Percentiles rank a stretch among this genome's conserved stretches.
These are phyloP conservation scores for Tokudaia tokunoshimensis DNA, from an alignment of 2,797 vertebrate genomes.

Conservation along the genomic window DNA sequence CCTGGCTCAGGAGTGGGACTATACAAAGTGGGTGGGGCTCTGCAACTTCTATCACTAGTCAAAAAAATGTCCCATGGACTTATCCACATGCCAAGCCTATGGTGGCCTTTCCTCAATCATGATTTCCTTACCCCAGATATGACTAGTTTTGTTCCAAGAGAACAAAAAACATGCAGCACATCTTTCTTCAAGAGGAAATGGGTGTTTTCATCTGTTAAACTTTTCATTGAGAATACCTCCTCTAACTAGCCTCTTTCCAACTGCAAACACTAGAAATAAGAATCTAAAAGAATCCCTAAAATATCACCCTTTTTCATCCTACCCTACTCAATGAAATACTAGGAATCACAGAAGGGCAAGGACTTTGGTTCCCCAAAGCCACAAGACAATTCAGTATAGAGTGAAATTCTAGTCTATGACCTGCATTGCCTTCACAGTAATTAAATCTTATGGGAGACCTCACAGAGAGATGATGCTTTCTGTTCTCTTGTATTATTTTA, in stretches of 20 bases:
- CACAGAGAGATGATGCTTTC: constrained; percentile 56
- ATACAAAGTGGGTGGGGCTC: neutral
- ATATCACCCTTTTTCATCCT: neutral
- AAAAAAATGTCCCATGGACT: neutral
- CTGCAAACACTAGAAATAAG: constrained; percentile 21
- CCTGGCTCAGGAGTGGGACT: neutral
- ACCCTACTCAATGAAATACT: neutral
- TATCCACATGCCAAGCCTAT: neutral
- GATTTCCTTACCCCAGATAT: no score
- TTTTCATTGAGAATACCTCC: neutral
- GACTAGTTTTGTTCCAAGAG: neutral
- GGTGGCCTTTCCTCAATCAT: neutral
- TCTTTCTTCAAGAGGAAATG: neutral
- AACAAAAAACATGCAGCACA: neutral
- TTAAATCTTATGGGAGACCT: constrained; percentile 74
- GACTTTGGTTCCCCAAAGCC: neutral
- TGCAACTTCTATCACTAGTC: neutral
- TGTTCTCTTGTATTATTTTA: constrained; percentile 73
- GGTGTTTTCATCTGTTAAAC: neutral
- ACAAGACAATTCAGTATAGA: neutral
- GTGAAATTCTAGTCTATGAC: neutral
- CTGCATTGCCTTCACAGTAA: constrained; percentile 42
- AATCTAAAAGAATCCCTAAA: neutral
- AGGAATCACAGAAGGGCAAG: neutral
- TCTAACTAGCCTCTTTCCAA: neutral